Evolutionary conservation across 2,888 invertebrate genomes (phyloP), one percentile per base, ranked within the genome.

Genomic region (Eupithecia insigniata): DNA sequence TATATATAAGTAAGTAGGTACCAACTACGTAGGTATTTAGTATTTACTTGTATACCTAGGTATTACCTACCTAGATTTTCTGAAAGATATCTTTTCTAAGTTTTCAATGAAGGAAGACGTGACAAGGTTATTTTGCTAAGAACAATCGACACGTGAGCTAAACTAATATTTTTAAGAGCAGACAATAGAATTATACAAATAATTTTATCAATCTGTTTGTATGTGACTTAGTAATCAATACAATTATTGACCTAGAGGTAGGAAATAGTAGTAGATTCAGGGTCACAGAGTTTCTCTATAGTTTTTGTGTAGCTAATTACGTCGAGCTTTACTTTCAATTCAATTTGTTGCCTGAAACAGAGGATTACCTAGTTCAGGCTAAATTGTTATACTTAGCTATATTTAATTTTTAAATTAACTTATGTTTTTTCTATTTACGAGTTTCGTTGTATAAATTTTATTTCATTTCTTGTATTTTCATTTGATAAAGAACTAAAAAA

Each of bases 61-160:
- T 46, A n/a, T n/a, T 51, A 51, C 26, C 14, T 55, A 55, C 12
- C 4, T 22, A 51, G n/a, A 2, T n/a, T 0, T 12, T 10, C 22
- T 10, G 22, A 51, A 22, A 51, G 2, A 51, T 51, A 22, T 16
- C 2, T 22, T 22, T 26, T 26, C 12, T 55, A 55, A 4, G 22
- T 51, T 51, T 51, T 51, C 46, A 14, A 55, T 55, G 4, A 26
- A 26, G 26, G 4, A 26, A 26, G 26, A 55, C 55, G 55, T 55
- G 26, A 55, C 55, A 55, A 55, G 55, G 55, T 55, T 22, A 55
- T 55, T 26, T 55, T 55, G 55, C 14, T 26, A 14, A 55, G 55
- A 55, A 64, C 64, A 64, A 64, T 64, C 64, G 36, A 36, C 64
- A 64, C 64, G 64, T 64, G 64, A 64, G 36, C 22, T 64, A 36